Conservation (phyloP, 2,888 invertebrate species). For the Panopea generosa region DNA sequence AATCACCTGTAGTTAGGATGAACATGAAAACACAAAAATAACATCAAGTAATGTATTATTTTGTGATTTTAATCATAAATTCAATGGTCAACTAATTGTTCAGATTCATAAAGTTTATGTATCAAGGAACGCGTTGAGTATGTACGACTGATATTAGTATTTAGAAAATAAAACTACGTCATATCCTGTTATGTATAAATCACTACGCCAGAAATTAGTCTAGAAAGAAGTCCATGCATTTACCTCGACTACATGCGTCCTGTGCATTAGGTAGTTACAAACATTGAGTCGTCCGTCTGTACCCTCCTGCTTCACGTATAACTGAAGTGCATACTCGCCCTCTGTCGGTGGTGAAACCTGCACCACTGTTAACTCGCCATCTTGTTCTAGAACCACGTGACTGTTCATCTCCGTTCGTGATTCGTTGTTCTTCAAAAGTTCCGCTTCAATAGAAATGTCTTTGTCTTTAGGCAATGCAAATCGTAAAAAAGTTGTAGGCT, state of each 20-base stretch:
- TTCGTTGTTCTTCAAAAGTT: conserved; percentile 47
- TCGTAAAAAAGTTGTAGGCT: conserved; percentile 48
- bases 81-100: too few species aligned
- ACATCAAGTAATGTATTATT: too few species aligned
- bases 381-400: conserved; percentile 43
- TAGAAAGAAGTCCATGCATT: too few species aligned
- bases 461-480: conserved; percentile 57
- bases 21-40: too few species aligned
- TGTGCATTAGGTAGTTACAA: conserved; percentile 62
- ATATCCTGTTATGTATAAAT: too few species aligned
- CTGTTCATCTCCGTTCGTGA: conserved; percentile 46
- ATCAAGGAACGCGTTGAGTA: too few species aligned
- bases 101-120: too few species aligned
- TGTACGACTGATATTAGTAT: too few species aligned
- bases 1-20: too few species aligned
- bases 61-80: too few species aligned
- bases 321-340: conserved; percentile 67
- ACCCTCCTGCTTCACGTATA: conserved; percentile 46
- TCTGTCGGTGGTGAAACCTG: conserved; percentile 60
- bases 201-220: too few species aligned
- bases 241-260: conserved; percentile 66
- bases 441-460: conserved; percentile 52
- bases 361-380: conserved; percentile 48
- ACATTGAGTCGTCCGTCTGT: conserved; percentile 53
- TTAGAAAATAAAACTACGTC: too few species aligned